Base-by-base conservation (phyloP, 2,888 invertebrate genomes). In the Shargacucullia verbasci region DNA sequence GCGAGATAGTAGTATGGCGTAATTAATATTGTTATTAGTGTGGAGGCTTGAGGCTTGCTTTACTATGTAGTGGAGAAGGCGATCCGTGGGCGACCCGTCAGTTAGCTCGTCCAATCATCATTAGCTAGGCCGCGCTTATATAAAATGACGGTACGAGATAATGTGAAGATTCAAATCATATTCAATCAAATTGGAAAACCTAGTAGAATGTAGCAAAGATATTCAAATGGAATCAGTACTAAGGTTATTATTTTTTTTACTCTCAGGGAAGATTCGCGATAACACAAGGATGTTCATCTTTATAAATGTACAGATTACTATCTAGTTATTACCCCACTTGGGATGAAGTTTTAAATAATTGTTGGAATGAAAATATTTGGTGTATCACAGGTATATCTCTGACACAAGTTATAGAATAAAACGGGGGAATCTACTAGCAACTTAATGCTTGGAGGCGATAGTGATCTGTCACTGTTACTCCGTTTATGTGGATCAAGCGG, bases 1-100 rank as follows among this genome's bases (percentile, higher is more conserved):
- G 61, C 79, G 60, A 71, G 81, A 81, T 79, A 73, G 66, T 70
- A 70, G 73, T 60, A 63, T 59, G 59, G 73, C 71, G 81, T 84
- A 84, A 86, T 87, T 86, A 85, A 87, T 87, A 83, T 82, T 79
- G 80, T 81, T 83, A 85, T 85, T 83, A 81, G 82, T 76, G 63
- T 64, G 58, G 50, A 61, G 78, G 75, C 59, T 63, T 65, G 57
- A 66, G 25, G 74, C 75, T 62, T 71, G 73, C 66, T 66, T 72
- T 70, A 66, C 60, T 68, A 67, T 73, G 66, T 58, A 38, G 14
- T 12, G 13, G 29, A 34, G 14, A 43, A 29, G 10, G n/a, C n/a
- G 7, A 13, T 34, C 4, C 9, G 43, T 56, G 27, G 48, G 35
- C 39, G 12, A 63, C 13, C 40, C 53, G 46, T 37, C 64, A 45